Base-by-base conservation (phyloP, 92 coral and sea anemone genomes). In the Zoanthus sociatus region DNA sequence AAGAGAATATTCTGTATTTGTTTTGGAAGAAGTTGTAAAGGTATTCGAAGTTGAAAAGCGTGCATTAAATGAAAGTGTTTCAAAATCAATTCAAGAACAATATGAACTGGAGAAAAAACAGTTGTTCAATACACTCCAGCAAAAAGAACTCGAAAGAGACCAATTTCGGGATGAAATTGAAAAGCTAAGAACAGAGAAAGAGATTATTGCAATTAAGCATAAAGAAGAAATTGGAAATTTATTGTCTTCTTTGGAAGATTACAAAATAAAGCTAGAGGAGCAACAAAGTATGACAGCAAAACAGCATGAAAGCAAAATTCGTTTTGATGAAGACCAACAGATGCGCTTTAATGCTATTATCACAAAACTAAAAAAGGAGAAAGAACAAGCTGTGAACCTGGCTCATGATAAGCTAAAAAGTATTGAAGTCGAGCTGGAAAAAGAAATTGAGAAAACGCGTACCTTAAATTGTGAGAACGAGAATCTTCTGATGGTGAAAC, bases 301-400 rank as follows among this genome's bases (percentile, higher is more conserved):
- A 51, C 87, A 87, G 48, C 90, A 91, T 17, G 98, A 91, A 58
- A 91, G 63, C 71, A 89, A 88, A 70, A 83, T 83, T 50, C 95
- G 93, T 9, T 92, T 87, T 55, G 99, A 95, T 45, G 99, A 94
- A 83, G 99, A 91, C 71, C 97, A 97, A 71, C 99, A 97, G 82
- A 97, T 90, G 64, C 92, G 99, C 30, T 95, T 97, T 76, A 97
- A 97, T 84, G 91, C 94, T 31, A 92, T 95, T 6, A 95, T 97
- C 48, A 89, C 88, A 91, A 92, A 93, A 76, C 53, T 97, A 50
- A 95, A 94, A 81, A 92, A 89, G 30, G 99, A 97, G 84, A 95
- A 94, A 74, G 98, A 97, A 48, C 91, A 84, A 54, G 94, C 95
- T 68, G 87, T 97, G 14, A 81, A 84, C 48, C 92, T 90, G 68